Conservation (phyloP, 2,797 vertebrate genomes). For the Chloroceryle amazona region DNA sequence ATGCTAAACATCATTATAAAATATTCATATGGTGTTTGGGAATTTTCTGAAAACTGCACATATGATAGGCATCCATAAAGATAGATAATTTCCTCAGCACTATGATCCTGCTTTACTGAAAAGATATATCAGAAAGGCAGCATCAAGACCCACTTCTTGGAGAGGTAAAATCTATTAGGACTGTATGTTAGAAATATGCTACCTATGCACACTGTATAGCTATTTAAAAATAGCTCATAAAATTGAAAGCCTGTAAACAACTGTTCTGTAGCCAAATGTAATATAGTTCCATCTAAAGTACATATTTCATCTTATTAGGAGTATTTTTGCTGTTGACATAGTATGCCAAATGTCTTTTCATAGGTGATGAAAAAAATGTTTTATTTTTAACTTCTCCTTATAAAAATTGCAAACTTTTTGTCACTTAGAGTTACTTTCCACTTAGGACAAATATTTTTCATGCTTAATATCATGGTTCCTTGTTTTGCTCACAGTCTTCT, state of each 20-base stretch:
- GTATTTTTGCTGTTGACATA: background rate
- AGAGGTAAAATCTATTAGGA: background rate
- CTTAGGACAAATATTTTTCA: background rate
- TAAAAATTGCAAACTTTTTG: background rate
- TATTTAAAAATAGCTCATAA: background rate
- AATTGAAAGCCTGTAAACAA: background rate
- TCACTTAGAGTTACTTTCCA: background rate
- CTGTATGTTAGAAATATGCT: background rate
- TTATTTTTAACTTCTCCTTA: background rate
- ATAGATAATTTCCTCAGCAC: slow-evolving; percentile 47
- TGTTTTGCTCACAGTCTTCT: background rate
- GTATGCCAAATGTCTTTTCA: background rate
- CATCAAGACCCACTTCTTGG: background rate
- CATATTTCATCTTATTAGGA: background rate
- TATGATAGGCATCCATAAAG: slow-evolving; percentile 57
- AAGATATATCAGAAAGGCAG: background rate
- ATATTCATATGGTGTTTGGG: slow-evolving; percentile 79
- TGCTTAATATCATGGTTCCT: background rate
- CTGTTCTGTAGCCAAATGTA: background rate
- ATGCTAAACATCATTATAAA: slow-evolving; percentile 79
- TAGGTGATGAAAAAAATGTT: background rate
- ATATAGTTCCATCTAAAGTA: background rate
- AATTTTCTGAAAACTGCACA: slow-evolving; percentile 42
- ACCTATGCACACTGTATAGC: background rate
- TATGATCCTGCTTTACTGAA: background rate